Evolutionary conservation across 2,888 invertebrate species (phyloP).

Genomic region (Sepioteuthis lessoniana): DNA sequence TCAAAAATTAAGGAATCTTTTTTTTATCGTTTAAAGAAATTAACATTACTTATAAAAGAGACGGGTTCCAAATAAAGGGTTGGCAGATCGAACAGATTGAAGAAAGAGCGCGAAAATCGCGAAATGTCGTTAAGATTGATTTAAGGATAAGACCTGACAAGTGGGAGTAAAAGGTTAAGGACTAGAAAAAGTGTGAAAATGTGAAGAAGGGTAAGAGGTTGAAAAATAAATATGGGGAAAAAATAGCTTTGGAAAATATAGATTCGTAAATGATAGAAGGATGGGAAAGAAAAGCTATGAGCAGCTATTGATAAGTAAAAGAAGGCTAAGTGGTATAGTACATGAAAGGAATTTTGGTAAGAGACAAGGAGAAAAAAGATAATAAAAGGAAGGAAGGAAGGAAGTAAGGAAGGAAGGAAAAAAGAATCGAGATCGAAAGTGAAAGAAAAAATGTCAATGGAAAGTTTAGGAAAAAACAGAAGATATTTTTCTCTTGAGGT

Average conservation of each 20-base stretch:
- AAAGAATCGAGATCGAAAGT: too few species aligned
- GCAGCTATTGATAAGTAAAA: too few species aligned
- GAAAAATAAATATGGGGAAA: not conserved
- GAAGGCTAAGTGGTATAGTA: too few species aligned
- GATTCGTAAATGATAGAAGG: not conserved
- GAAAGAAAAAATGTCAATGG: not conserved
- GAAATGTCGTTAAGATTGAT: constrained; percentile 2
- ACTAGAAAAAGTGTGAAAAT: not conserved
- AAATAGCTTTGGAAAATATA: constrained; percentile 1
- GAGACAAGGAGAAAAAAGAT: not conserved
- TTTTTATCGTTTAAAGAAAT: constrained; percentile 2
- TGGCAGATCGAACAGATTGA: not conserved
- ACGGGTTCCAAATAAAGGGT: not conserved
- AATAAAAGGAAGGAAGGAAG: not conserved
- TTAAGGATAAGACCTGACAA: not conserved
- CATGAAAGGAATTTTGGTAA: too few species aligned
- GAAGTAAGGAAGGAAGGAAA: not conserved
- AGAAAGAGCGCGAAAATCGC: not conserved
- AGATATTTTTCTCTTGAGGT: too few species aligned
- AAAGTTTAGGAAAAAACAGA: too few species aligned
- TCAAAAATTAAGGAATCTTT: not conserved
- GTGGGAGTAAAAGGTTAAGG: not conserved
- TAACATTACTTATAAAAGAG: not conserved
- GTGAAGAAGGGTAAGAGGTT: not conserved
- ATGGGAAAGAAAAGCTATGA: not conserved